Evolutionary conservation across 2,797 vertebrate genomes (phyloP).

Genomic region (Picus viridis): DNA sequence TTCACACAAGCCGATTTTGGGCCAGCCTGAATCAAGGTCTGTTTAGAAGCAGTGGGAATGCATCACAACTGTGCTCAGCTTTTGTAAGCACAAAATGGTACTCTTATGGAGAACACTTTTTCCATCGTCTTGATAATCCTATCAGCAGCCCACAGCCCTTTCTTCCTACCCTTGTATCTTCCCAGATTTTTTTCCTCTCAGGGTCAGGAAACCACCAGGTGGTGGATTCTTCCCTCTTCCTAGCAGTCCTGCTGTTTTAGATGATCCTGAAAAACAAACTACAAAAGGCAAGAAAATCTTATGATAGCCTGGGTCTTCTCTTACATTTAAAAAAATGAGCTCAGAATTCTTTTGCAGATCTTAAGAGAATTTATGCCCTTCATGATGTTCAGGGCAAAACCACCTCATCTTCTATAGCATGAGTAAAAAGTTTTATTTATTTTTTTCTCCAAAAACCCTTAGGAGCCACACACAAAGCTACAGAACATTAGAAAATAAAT

Average conservation of each 20-base stretch:
- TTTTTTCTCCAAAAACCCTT: neutral
- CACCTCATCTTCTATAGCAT: neutral
- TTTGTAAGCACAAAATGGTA: neutral
- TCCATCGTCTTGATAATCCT: neutral
- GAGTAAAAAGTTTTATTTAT: neutral
- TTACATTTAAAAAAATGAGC: neutral
- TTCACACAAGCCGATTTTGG: neutral
- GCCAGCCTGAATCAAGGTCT: neutral
- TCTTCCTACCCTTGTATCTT: constrained; percentile 26
- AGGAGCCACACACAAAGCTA: neutral
- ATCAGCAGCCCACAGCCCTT: neutral
- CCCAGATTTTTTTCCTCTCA: neutral
- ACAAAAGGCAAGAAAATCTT: neutral
- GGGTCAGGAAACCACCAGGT: constrained; percentile 1
- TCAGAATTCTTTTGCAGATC: neutral
- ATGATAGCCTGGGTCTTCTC: neutral
- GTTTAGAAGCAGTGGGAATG: neutral
- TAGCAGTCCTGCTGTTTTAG: neutral
- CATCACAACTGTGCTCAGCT: neutral
- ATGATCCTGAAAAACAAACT: neutral
- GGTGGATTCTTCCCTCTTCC: neutral
- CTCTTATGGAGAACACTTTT: neutral
- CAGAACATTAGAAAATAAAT: neutral
- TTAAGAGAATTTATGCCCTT: neutral
- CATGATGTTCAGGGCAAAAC: neutral